Evolutionary conservation across 2,888 invertebrate genomes (phyloP).

Genomic region (Ceratothoa steindachneri): DNA sequence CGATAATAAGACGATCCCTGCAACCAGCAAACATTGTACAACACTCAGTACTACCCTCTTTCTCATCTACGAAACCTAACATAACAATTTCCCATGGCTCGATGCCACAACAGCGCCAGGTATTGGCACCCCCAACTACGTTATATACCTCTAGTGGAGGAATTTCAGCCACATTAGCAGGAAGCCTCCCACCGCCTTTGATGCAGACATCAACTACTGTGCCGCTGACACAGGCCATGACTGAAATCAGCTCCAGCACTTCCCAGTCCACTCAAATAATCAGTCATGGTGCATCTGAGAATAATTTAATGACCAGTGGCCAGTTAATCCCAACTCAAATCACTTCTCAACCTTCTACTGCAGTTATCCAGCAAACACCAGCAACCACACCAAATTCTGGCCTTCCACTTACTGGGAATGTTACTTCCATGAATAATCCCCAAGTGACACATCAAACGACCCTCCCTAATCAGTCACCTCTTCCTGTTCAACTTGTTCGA

Average conservation of each 20-base stretch:
- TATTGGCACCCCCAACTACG: not conserved
- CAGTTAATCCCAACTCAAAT: not conserved
- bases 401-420: not conserved
- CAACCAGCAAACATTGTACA: not conserved
- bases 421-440: not conserved
- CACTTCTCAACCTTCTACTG: not conserved
- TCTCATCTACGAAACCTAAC: not conserved
- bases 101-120: not conserved
- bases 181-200: not conserved
- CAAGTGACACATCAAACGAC: not conserved
- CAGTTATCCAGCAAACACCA: not conserved
- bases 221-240: not conserved
- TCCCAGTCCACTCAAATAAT: not conserved
- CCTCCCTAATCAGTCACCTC: not conserved
- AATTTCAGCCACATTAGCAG: not conserved
- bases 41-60: not conserved
- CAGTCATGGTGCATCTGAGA: not conserved
- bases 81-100: not conserved
- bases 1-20: not conserved
- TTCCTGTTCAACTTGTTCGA: conserved; percentile 7
- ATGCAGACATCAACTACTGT: not conserved
- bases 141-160: not conserved
- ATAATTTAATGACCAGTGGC: not conserved
- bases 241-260: not conserved
- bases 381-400: not conserved